Base-by-base conservation (phyloP, 1,140 invertebrate species). In the Ptiloglossa arizonensis region DNA sequence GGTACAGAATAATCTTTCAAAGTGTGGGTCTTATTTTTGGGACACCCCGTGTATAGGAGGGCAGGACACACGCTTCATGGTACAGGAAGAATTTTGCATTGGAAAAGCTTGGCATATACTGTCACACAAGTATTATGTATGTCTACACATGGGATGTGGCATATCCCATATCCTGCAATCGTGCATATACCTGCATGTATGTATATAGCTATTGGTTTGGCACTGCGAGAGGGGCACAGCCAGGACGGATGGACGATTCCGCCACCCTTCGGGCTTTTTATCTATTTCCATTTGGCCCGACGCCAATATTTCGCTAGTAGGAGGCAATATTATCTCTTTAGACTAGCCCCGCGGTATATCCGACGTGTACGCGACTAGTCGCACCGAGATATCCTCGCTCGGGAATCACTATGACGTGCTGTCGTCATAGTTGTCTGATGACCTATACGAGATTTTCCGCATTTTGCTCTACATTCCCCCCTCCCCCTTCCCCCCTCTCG, bases 211-310 rank as follows among this genome's bases (percentile, higher is more conserved):
- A 50, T 74, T 29, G 46, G 48, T 59, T 56, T 63, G 69, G 60
- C 44, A 64, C 56, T 32, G 48, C 62, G 57, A 50, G 54, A 59
- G 54, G 41, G 32, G 29, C 15, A 32, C 27, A 24, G 46, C 32
- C 35, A 62, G 27, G 66, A 29, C 32, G 69, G 66, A 50, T 59
- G 41, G 19, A 56, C 2, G 64, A 46, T 35, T 50, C 62, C 50
- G 59, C 79, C 77, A 85, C 82, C 79, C 77, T 79, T 79, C 77
- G 62, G 76, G 82, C 82, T 89, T 91, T 92, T 91, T 92, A 92
- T 91, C 89, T 90, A 91, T 90, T 89, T 91, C 90, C 89, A 91
- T 91, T 92, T 92, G 91, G 91, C 87, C 50, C 75, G 60, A 22
- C 63, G 90, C 91, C 90, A 92, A 90, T 90, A 90, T 90, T 91